These are phyloP conservation scores for Stigmatopora argus DNA, from an alignment of 2,113 vertebrate species.

Conservation along the genomic window DNA sequence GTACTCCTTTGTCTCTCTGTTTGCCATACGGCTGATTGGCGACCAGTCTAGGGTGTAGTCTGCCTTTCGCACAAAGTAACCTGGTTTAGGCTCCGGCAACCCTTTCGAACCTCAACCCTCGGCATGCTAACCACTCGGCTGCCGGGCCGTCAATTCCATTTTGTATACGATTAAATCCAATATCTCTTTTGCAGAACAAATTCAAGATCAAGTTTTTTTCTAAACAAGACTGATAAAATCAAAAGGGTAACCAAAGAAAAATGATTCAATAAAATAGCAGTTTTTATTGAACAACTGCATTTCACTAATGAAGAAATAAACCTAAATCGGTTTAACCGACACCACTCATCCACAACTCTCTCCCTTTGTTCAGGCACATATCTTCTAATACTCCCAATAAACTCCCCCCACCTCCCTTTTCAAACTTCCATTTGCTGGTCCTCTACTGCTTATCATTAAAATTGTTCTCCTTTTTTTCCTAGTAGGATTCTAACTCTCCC, in stretches of 20 bases:
- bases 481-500: slow-evolving; percentile 15
- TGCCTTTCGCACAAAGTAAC: too few species aligned
- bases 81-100: too few species aligned
- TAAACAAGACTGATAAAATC: slow-evolving; percentile 11
- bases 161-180: neutral
- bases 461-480: slow-evolving; percentile 9
- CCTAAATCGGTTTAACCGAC: slow-evolving; percentile 14
- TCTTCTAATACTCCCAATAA: slow-evolving; percentile 14
- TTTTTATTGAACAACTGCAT: slow-evolving; percentile 11
- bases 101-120: too few species aligned
- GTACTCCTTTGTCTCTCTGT: too few species aligned
- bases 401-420: neutral
- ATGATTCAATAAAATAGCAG: slow-evolving; percentile 15
- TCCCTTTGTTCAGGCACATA: slow-evolving; percentile 24
- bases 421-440: neutral
- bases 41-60: too few species aligned
- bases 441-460: neutral
- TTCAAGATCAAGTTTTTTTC: neutral
- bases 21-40: too few species aligned
- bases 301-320: slow-evolving; percentile 30
- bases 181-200: neutral
- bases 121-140: too few species aligned
- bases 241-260: slow-evolving; percentile 7
- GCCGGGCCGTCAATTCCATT: too few species aligned
- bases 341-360: slow-evolving; percentile 18